Evolutionary conservation across 2,888 invertebrate species (phyloP).

Genomic region (Merodon equestris): DNA sequence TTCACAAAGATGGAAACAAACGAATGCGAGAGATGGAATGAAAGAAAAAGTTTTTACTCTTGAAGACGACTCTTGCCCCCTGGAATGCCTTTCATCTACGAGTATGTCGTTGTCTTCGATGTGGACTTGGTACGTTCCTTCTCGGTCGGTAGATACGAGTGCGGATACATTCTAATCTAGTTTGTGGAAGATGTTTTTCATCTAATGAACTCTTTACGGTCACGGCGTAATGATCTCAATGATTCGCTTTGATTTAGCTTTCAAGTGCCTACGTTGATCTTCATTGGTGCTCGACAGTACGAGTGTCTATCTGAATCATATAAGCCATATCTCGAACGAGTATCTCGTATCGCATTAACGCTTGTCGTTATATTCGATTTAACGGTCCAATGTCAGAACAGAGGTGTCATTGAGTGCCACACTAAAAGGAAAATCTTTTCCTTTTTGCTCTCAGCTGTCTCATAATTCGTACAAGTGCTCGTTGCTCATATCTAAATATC

Average conservation of each 20-base stretch:
- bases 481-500: constrained; percentile 21
- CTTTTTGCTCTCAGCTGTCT: background rate
- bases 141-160: too few species aligned
- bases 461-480: too few species aligned
- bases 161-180: constrained; percentile 29
- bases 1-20: constrained; percentile 30
- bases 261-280: constrained; percentile 34
- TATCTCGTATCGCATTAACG: background rate
- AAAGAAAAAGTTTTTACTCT: constrained; percentile 19
- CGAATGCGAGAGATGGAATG: too few species aligned
- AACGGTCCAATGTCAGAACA: constrained; percentile 15
- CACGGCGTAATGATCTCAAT: constrained; percentile 59
- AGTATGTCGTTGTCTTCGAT: too few species aligned
- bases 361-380: background rate
- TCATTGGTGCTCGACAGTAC: constrained; percentile 7
- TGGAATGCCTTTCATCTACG: constrained; percentile 64
- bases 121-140: too few species aligned
- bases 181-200: constrained; percentile 48
- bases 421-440: constrained; percentile 22
- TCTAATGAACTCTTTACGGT: constrained; percentile 66
- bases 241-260: constrained; percentile 63
- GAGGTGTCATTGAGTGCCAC: constrained; percentile 51
- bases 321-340: too few species aligned
- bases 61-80: constrained; percentile 50
- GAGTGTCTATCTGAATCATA: background rate